phyloP scores from a whole-genome alignment of 1,140 invertebrate genomes.

The Eupeodes corollae region DNA sequence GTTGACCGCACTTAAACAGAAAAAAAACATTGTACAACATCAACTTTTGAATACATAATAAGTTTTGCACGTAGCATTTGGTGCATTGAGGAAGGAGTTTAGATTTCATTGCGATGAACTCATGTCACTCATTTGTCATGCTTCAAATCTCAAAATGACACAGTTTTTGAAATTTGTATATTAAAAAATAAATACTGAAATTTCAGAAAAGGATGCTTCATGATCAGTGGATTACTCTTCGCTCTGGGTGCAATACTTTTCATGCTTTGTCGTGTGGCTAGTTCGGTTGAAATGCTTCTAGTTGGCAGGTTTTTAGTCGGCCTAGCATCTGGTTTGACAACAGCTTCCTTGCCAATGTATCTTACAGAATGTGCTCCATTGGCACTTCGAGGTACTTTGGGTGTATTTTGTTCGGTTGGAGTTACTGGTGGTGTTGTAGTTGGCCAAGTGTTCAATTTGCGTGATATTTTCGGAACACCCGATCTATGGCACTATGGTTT shows the following conservation, averaged over 20 bases:
- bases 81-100: no score
- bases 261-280: constrained; percentile 40
- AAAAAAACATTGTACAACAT: no score
- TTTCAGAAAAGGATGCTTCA: constrained; percentile 8
- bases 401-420: constrained; percentile 69
- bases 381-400: constrained; percentile 62
- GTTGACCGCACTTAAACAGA: no score
- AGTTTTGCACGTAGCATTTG: no score
- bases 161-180: no score
- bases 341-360: constrained; percentile 71
- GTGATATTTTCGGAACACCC: constrained; percentile 38
- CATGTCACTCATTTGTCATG: no score
- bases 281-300: constrained; percentile 57
- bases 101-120: no score
- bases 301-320: constrained; percentile 59
- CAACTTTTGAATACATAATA: no score
- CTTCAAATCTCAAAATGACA: no score
- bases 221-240: constrained; percentile 8
- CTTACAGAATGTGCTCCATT: constrained; percentile 67
- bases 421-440: constrained; percentile 67
- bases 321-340: constrained; percentile 54
- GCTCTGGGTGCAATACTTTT: constrained; percentile 43
- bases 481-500: constrained; percentile 55
- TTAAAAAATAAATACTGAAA: no score
- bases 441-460: constrained; percentile 48